Percentiles rank a stretch among this genome's conserved stretches.
phyloP scores from a whole-genome alignment of 2,113 vertebrate species.

The Gobio gobio region DNA sequence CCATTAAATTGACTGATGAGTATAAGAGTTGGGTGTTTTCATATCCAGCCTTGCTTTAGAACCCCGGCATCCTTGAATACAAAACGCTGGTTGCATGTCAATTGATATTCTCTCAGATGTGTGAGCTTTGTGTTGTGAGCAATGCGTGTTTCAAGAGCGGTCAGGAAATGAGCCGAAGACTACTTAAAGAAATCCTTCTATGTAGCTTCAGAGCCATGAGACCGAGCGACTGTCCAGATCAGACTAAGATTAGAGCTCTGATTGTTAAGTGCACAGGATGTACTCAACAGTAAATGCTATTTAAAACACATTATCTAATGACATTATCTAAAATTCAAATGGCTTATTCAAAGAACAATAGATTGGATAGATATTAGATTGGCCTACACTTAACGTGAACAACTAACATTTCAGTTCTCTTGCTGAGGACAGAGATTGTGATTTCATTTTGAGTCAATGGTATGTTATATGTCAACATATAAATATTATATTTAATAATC shows the following conservation, averaged over 20 bases:
- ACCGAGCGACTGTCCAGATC: not conserved
- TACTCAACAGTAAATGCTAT: conserved; percentile 15
- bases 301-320: conserved; percentile 33
- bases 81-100: conserved; percentile 10
- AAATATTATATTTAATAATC: not conserved
- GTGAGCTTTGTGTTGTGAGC: not conserved
- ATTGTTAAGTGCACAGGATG: conserved; percentile 36
- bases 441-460: not conserved
- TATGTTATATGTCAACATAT: not conserved
- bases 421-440: not conserved
- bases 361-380: not conserved
- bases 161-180: conserved; percentile 9
- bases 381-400: not conserved
- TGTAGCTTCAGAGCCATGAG: not conserved
- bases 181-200: conserved; percentile 24
- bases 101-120: conserved; percentile 34
- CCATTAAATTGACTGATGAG: conserved; percentile 43
- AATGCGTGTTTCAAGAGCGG: not conserved
- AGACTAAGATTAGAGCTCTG: not conserved
- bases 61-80: conserved; percentile 21
- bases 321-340: conserved; percentile 23
- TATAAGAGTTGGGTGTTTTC: conserved; percentile 42
- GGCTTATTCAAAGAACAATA: conserved; percentile 14
- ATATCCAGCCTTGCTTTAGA: conserved; percentile 27
- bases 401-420: not conserved